Conservation (phyloP, 1,140 invertebrate species). For the Dreissena polymorpha region DNA sequence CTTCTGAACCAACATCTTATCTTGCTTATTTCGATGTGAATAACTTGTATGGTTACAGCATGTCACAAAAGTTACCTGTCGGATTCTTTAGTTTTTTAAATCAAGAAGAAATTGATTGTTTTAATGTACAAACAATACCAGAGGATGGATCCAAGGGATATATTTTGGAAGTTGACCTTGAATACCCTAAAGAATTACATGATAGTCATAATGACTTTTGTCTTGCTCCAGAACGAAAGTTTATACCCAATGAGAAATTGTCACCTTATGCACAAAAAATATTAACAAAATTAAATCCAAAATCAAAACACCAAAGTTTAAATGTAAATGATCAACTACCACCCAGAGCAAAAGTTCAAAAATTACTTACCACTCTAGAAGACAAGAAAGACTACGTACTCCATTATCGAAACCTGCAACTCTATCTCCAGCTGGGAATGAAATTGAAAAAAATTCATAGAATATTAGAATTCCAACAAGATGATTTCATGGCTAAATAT, state of each 20-base stretch:
- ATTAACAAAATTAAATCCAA: too few relatives aligned
- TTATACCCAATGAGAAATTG: slow-evolving; percentile 15
- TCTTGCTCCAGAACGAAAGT: slow-evolving; percentile 76
- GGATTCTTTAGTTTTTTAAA: slow-evolving; percentile 76
- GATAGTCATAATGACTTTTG: slow-evolving; percentile 81
- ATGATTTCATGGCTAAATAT: too few relatives aligned
- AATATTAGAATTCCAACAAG: too few relatives aligned
- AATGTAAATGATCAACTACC: neutral
- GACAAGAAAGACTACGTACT: too few relatives aligned
- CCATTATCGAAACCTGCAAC: too few relatives aligned
- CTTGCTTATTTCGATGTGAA: slow-evolving; percentile 20
- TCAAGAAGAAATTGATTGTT: slow-evolving; percentile 65
- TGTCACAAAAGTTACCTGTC: slow-evolving; percentile 47
- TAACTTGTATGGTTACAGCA: slow-evolving; percentile 30
- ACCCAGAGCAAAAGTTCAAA: slow-evolving; percentile 18
- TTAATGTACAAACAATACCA: slow-evolving; percentile 71
- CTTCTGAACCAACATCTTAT: neutral
- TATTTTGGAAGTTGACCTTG: slow-evolving; percentile 80
- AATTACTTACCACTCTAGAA: too few relatives aligned
- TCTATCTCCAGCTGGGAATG: too few relatives aligned
- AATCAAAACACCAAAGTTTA: neutral
- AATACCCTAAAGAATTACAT: slow-evolving; percentile 79
- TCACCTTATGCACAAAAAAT: slow-evolving; percentile 30
- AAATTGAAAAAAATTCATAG: too few relatives aligned
- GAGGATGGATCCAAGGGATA: slow-evolving; percentile 79